Percentiles rank a stretch among this genome's conserved stretches.
phyloP scores from a whole-genome alignment of 2,888 invertebrate species.

The Escarpia spicata region DNA sequence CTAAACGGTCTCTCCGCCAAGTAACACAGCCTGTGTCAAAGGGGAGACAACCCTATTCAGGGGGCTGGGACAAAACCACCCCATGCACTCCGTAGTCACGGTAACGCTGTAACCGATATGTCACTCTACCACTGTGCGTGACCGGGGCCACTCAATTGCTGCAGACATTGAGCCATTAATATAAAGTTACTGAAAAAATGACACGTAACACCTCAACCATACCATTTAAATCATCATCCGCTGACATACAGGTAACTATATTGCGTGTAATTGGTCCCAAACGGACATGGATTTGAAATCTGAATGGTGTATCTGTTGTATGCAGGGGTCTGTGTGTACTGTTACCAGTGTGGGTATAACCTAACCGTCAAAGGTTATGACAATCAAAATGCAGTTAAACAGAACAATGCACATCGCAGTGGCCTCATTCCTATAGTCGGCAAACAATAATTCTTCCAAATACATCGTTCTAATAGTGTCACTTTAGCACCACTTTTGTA shows the following conservation, averaged over 20 bases:
- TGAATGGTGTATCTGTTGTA: neutral
- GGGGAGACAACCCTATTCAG: constrained; percentile 1
- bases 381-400: neutral
- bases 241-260: neutral
- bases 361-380: neutral
- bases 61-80: neutral
- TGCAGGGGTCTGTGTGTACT: neutral
- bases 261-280: neutral
- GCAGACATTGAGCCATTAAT: neutral
- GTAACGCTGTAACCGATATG: neutral
- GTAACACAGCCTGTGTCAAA: neutral
- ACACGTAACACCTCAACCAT: neutral
- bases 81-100: neutral
- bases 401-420: neutral
- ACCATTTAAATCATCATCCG: constrained; percentile 8
- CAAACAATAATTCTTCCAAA: neutral
- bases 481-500: neutral
- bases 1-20: neutral
- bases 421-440: neutral
- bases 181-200: neutral
- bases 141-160: neutral
- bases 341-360: neutral
- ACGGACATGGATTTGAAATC: neutral
- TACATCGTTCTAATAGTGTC: neutral
- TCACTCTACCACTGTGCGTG: neutral